phyloP scores from a whole-genome alignment of 2,888 invertebrate genomes.

The Sturmia bella region DNA sequence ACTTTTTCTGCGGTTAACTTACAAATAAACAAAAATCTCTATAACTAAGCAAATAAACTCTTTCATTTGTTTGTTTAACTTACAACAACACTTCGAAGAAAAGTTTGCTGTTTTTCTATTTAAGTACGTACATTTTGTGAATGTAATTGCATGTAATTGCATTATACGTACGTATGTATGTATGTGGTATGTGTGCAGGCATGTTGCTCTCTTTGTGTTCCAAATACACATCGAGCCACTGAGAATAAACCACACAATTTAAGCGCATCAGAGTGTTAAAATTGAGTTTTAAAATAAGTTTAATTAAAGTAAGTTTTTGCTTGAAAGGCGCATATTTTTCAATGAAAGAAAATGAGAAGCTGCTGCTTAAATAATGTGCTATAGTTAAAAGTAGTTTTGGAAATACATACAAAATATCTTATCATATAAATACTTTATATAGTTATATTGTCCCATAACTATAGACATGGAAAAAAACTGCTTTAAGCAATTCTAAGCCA shows the following conservation, averaged over 20 bases:
- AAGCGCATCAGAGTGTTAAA: slow-evolving; percentile 14
- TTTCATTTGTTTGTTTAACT: neutral
- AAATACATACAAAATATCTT: no score
- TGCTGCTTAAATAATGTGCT: no score
- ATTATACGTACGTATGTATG: neutral
- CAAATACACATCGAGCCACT: slow-evolving; percentile 2
- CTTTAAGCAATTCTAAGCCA: no score
- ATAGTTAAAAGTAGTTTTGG: no score
- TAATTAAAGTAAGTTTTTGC: neutral
- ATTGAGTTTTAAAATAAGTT: slow-evolving; percentile 16
- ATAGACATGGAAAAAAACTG: no score
- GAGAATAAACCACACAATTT: slow-evolving; percentile 23
- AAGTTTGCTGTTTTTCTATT: neutral
- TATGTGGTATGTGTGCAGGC: neutral
- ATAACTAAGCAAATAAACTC: slow-evolving; percentile 8
- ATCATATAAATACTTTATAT: no score
- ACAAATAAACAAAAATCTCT: slow-evolving; percentile 34
- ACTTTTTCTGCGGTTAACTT: slow-evolving; percentile 45
- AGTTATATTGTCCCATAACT: no score
- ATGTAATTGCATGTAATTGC: slow-evolving; percentile 18
- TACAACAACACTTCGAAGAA: neutral
- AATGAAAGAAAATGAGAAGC: neutral
- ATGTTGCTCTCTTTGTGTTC: neutral
- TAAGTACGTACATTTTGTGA: neutral
- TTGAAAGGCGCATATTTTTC: neutral